Evolutionary conservation across 2,113 vertebrate genomes (phyloP).

Genomic region (Camelus dromedarius): DNA sequence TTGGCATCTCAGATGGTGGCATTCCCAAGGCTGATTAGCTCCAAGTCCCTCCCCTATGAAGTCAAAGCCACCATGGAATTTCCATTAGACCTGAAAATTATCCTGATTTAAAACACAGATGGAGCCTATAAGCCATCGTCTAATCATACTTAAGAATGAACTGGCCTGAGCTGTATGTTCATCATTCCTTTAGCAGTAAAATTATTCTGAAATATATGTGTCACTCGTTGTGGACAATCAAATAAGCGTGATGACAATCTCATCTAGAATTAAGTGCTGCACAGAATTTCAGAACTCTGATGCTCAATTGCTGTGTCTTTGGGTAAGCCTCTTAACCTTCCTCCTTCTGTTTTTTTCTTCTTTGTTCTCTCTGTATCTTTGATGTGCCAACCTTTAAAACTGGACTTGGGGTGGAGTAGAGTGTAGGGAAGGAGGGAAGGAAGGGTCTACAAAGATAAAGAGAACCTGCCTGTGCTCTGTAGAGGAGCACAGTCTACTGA

Average conservation of each 20-base stretch:
- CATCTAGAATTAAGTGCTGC: not conserved
- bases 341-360: not conserved
- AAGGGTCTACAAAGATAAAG: not conserved
- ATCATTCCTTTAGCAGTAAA: conserved; percentile 68
- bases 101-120: conserved; percentile 76
- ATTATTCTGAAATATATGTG: conserved; percentile 54
- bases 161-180: conserved; percentile 65
- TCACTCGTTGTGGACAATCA: conserved; percentile 34
- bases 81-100: conserved; percentile 81
- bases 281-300: not conserved
- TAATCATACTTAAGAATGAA: conserved; percentile 77
- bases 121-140: conserved; percentile 65
- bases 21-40: conserved; percentile 75
- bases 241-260: conserved; percentile 32
- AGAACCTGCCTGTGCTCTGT: not conserved
- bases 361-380: not conserved
- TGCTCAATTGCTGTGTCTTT: not conserved
- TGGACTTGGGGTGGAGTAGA: not conserved
- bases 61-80: conserved; percentile 82
- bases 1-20: conserved; percentile 80
- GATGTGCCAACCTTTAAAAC: not conserved
- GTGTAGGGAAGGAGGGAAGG: not conserved
- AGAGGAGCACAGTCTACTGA: not conserved
- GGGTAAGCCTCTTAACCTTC: not conserved
- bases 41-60: conserved; percentile 73